These are phyloP conservation scores for Habropoda laboriosa DNA, from an alignment of 1,140 invertebrate species.

Conservation along the genomic window DNA sequence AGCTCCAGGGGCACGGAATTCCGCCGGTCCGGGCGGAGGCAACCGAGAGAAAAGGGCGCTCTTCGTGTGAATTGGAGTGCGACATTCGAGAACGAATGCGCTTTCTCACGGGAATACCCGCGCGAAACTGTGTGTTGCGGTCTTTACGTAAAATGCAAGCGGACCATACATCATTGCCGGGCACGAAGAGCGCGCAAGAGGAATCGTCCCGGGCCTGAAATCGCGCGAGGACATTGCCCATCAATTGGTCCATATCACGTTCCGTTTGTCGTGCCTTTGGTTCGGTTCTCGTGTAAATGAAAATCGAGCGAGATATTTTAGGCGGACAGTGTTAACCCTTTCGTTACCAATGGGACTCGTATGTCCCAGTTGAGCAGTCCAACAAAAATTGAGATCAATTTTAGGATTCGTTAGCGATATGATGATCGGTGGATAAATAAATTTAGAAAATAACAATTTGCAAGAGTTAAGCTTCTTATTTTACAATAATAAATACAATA, in stretches of 20 bases:
- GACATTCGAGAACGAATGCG: slow-evolving; percentile 34
- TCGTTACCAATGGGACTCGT: too few species aligned
- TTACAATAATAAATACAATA: too few species aligned
- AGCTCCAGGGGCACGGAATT: neutral
- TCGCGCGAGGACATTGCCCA: neutral
- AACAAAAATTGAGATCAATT: too few species aligned
- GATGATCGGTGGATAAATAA: too few species aligned
- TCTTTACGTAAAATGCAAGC: slow-evolving; percentile 38
- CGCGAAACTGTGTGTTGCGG: slow-evolving; percentile 15
- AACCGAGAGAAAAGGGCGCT: slow-evolving; percentile 15
- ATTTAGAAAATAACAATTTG: too few species aligned
- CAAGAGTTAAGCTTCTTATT: too few species aligned
- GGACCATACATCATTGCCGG: slow-evolving; percentile 29
- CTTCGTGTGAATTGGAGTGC: slow-evolving; percentile 37
- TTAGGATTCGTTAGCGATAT: too few species aligned
- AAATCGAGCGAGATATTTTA: neutral
- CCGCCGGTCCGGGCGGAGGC: neutral
- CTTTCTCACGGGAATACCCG: slow-evolving; percentile 45
- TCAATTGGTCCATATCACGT: neutral
- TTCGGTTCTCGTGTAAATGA: neutral
- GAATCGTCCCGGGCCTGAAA: neutral
- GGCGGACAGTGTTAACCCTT: too few species aligned
- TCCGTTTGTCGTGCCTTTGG: neutral
- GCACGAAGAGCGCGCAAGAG: neutral
- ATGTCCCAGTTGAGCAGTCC: too few species aligned